A percentile compares a stretch with the other conserved stretches of the same genome.
Conservation (phyloP, 1,140 invertebrate species). For the Scylla paramamosain region DNA sequence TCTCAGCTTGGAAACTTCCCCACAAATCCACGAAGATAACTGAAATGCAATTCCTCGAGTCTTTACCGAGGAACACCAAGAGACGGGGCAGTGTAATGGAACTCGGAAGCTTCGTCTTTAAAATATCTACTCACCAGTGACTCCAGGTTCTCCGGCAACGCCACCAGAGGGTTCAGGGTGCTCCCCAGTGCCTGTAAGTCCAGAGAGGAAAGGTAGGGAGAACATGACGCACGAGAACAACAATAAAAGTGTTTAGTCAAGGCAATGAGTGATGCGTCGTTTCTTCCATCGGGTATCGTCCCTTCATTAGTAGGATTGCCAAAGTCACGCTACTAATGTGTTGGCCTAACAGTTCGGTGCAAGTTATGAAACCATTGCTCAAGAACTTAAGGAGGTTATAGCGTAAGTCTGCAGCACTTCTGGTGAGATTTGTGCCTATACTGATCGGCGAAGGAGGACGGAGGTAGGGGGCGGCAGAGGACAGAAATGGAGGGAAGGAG, state of each 20-base stretch:
- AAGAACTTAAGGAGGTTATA: not conserved
- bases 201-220: not conserved
- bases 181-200: no score
- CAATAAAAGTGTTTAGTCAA: not conserved
- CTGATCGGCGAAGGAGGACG: not conserved
- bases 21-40: no score
- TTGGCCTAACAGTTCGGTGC: not conserved
- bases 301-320: not conserved
- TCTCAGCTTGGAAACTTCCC: no score
- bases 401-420: not conserved
- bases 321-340: not conserved
- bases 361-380: conserved; percentile 1
- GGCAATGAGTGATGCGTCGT: not conserved
- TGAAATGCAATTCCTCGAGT: no score
- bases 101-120: no score
- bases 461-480: not conserved
- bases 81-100: no score
- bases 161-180: no score
- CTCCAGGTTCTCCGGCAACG: no score
- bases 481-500: not conserved
- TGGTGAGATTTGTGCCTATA: not conserved
- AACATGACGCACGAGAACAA: not conserved
- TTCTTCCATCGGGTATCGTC: not conserved
- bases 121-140: no score
- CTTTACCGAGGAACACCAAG: no score